Evolutionary conservation across 2,113 vertebrate species (phyloP).

Genomic region (Myiozetetes cayanensis): DNA sequence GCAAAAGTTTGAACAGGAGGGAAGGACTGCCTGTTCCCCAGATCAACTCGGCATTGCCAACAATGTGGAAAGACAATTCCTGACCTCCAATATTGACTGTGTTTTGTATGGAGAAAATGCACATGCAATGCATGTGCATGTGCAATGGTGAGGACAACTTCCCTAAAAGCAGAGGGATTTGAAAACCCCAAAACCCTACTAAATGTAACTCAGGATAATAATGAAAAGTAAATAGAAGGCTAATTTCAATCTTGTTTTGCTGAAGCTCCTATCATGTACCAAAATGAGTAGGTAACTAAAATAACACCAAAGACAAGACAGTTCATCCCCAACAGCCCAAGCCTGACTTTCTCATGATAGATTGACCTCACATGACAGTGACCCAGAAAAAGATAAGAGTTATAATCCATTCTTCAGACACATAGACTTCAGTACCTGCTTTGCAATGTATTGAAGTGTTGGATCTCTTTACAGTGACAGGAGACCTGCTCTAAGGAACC

Average conservation of each 20-base stretch:
- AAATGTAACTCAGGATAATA: background rate
- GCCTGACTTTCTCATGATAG: background rate
- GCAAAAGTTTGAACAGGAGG: background rate
- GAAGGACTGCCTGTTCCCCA: background rate
- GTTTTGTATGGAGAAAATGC: background rate
- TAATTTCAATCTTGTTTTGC: background rate
- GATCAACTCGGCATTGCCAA: background rate
- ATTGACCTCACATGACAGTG: background rate
- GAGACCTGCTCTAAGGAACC: background rate
- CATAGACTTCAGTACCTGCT: background rate
- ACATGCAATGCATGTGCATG: accelerated
- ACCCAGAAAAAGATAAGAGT: slow-evolving; percentile 4
- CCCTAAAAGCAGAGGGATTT: background rate
- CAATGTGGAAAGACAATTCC: background rate
- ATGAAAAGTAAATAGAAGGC: background rate
- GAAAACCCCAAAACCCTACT: background rate
- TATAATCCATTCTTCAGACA: background rate
- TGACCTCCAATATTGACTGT: background rate
- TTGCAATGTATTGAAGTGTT: background rate
- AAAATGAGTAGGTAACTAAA: background rate
- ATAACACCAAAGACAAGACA: background rate
- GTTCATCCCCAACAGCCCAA: background rate
- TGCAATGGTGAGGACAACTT: background rate
- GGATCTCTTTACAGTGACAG: background rate
- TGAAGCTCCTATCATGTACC: background rate